phyloP scores from a whole-genome alignment of 2,888 invertebrate genomes.

The Drosophila buzzatii region DNA sequence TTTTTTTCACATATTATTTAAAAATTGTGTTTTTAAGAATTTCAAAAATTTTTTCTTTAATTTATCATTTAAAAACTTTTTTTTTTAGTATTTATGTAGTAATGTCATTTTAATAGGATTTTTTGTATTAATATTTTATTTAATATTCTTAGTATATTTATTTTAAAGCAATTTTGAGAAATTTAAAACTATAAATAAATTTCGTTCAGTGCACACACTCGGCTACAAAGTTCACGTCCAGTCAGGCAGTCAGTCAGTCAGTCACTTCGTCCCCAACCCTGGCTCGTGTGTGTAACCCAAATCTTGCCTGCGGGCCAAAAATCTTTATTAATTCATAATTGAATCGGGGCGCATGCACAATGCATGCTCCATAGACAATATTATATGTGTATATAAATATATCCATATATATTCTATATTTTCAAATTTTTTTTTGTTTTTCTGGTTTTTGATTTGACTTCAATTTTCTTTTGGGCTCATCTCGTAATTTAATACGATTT shows the following conservation, averaged over 20 bases:
- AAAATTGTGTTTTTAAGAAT: no score
- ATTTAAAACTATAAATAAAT: background rate
- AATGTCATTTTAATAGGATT: no score
- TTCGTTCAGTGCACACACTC: conserved; percentile 1
- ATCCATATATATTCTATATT: background rate
- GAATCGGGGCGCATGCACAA: conserved; percentile 75
- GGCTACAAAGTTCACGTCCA: conserved; percentile 9
- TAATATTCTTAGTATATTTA: no score
- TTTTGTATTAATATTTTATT: no score
- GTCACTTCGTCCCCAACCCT: background rate
- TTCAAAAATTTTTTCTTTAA: no score
- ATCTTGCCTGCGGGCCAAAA: conserved; percentile 85
- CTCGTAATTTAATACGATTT: conserved; percentile 81
- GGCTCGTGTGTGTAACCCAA: conserved; percentile 79
- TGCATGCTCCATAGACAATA: conserved; percentile 30
- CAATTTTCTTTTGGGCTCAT: conserved; percentile 54
- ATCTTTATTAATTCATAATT: conserved; percentile 85
- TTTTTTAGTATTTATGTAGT: no score
- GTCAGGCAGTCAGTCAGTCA: background rate
- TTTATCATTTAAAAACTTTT: no score
- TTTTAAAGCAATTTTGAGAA: no score
- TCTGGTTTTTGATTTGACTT: conserved; percentile 75
- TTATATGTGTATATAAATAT: background rate
- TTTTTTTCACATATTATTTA: no score
- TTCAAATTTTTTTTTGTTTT: conserved; percentile 10